Percentiles rank a stretch among this genome's conserved stretches.
Conservation (phyloP, 1,140 invertebrate species). For the Bombus vancouverensis region DNA sequence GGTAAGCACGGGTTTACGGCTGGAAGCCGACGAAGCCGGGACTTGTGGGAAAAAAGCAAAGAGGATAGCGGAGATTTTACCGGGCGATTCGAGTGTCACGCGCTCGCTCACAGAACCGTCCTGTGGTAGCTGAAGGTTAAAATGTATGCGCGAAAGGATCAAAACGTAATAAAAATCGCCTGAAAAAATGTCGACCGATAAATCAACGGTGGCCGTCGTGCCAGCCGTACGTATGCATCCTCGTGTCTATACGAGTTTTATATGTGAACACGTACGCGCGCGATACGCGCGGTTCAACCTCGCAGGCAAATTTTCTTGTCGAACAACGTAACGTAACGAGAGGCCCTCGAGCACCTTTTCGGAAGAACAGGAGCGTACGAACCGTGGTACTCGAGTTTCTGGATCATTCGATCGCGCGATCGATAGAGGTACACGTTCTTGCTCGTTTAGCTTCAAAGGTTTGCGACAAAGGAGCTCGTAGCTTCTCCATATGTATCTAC, state of each 20-base stretch:
- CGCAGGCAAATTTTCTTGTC: conserved; percentile 74
- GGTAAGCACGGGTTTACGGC: background rate
- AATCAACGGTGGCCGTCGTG: conserved; percentile 64
- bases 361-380: conserved; percentile 33
- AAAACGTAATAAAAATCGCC: conserved; percentile 76
- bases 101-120: background rate
- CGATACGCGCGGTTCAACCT: conserved; percentile 51
- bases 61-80: conserved; percentile 8
- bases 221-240: conserved; percentile 1
- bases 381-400: background rate
- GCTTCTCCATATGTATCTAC: too few species aligned
- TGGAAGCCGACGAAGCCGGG: background rate
- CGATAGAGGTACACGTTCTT: too few species aligned
- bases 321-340: conserved; percentile 64
- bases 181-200: conserved; percentile 76
- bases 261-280: conserved; percentile 22
- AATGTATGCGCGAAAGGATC: conserved; percentile 71
- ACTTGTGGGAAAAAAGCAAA: conserved; percentile 18
- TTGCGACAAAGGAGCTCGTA: background rate
- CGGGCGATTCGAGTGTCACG: conserved; percentile 16
- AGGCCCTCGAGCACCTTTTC: conserved; percentile 39
- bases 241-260: conserved; percentile 33
- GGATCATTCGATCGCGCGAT: background rate
- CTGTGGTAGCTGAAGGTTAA: conserved; percentile 47
- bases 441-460: background rate